Base-by-base conservation (phyloP, 2,113 vertebrate species). In the Elephantulus edwardii region DNA sequence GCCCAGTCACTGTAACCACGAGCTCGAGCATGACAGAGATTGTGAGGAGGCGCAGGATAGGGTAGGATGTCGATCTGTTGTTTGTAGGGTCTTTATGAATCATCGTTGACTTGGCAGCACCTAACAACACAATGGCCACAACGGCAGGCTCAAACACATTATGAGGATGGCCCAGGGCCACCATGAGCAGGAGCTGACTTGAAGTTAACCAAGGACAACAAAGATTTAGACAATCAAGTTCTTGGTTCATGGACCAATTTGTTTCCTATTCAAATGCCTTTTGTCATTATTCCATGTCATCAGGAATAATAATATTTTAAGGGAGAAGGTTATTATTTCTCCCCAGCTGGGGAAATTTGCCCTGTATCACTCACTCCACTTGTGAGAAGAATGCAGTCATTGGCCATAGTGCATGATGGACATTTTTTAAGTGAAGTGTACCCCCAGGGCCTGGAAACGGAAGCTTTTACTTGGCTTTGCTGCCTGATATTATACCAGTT, bases 221-320 rank as follows among this genome's bases (percentile, higher is more conserved):
- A 38, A 87, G 52, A 90, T 52, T 79, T 64, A 86, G 68, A 62
- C 81, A 70, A 22, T 14, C 22, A 2, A 8, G 46, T 76, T 93
- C 91, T 52, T 30, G 64, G 75, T 75, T 90, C 68, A 42, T 44
- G 74, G 89, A 62, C 35, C 22, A 71, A 85, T 74, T 78, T 88
- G 24, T 24, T 81, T 80, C n/a, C 78, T 74, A 70, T 35, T 46
- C 56, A 72, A 66, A 88, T 35, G 5, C n/a, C 4, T 44, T 83
- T 90, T 38, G 72, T 58, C 6, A 33, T 35, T 77, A 78, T 50
- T 58, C 24, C 12, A 78, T 42, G 10, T 88, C 75, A 72, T n/a
- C 75, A 83, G 50, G 85, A 92, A 71, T 74, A 42, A 62, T 76
- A 54, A 16, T 19, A 66, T 60, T 62, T 33, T 58, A 35, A 79